A percentile compares a stretch with the other conserved stretches of the same genome.
These are phyloP conservation scores for Fragum sueziense DNA, from an alignment of 2,888 invertebrate genomes.

Conservation along the genomic window DNA sequence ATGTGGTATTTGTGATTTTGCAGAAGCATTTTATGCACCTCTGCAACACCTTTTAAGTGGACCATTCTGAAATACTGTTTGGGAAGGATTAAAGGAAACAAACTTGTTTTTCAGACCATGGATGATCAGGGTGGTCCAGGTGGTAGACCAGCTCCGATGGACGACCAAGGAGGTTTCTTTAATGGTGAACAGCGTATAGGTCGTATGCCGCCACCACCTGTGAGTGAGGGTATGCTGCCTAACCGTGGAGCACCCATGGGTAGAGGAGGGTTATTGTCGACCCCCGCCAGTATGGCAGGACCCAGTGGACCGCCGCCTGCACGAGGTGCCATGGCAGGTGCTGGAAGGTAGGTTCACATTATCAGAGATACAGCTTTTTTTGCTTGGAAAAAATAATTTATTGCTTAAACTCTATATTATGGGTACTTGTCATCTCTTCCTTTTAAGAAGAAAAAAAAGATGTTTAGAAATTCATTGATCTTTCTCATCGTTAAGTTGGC, in stretches of 20 bases:
- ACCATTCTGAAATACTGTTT: too few relatives aligned
- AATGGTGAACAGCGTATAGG: conserved; percentile 51
- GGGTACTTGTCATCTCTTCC: too few relatives aligned
- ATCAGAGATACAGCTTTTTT: too few relatives aligned
- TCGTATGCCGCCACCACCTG: conserved; percentile 40
- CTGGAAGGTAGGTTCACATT: conserved; percentile 26
- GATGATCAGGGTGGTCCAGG: not conserved
- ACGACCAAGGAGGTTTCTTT: conserved; percentile 49
- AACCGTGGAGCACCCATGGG: conserved; percentile 42
- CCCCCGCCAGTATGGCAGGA: conserved; percentile 36
- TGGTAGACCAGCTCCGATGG: not conserved
- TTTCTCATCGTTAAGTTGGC: too few relatives aligned
- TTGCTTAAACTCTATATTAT: too few relatives aligned
- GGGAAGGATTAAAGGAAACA: too few relatives aligned
- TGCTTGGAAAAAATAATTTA: too few relatives aligned
- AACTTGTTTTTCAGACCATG: not conserved
- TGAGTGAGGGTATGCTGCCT: conserved; percentile 4
- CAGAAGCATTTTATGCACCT: too few relatives aligned
- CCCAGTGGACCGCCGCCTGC: conserved; percentile 14
- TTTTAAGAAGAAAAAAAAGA: too few relatives aligned
- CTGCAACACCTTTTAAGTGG: too few relatives aligned
- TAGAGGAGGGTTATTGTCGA: conserved; percentile 60
- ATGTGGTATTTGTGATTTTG: too few relatives aligned
- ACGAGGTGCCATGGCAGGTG: conserved; percentile 38
- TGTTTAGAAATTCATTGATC: too few relatives aligned